These are phyloP conservation scores for Ramazzottius varieornatus DNA, from an alignment of 2,888 invertebrate genomes.

Conservation along the genomic window DNA sequence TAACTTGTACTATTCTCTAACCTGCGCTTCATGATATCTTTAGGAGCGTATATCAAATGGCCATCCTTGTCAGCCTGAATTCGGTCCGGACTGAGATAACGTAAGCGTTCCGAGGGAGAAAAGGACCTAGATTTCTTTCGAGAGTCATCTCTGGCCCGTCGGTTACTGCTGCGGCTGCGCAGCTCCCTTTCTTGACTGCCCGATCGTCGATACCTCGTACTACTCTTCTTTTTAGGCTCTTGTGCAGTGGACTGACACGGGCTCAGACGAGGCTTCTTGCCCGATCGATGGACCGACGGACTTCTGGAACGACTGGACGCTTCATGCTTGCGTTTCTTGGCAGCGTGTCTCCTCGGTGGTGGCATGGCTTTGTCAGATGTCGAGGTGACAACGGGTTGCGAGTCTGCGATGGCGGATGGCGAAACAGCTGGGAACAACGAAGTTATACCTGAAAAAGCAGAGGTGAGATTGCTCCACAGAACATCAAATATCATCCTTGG, in stretches of 20 bases:
- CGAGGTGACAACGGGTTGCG: no score
- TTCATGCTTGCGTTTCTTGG: neutral
- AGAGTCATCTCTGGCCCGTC: neutral
- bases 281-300: neutral
- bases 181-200: neutral
- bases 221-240: neutral
- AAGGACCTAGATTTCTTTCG: neutral
- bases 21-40: constrained; percentile 1
- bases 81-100: neutral
- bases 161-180: neutral
- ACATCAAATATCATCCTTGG: no score
- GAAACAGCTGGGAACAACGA: neutral
- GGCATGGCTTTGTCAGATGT: neutral
- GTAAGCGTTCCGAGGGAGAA: neutral
- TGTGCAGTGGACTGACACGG: neutral
- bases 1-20: no score
- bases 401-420: neutral
- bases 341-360: neutral
- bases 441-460: neutral
- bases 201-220: neutral
- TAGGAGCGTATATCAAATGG: neutral
- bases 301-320: neutral
- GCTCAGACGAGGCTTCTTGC: neutral
- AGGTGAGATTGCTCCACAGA: neutral
- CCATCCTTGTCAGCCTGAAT: neutral